phyloP scores from a whole-genome alignment of 2,888 invertebrate species.

The Bembecia ichneumoniformis region DNA sequence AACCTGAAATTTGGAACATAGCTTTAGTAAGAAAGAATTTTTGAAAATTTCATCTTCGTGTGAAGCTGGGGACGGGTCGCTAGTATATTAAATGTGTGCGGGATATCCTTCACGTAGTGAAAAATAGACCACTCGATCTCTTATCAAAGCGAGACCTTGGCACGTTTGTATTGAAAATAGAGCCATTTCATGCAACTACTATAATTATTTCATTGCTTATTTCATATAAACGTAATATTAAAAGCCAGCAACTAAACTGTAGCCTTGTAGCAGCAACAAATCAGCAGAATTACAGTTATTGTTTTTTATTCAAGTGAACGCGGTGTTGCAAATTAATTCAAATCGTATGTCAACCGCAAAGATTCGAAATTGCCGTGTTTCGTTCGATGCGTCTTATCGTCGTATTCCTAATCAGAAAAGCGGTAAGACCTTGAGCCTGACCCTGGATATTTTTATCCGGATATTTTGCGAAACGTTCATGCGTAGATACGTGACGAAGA shows the following conservation, averaged over 20 bases:
- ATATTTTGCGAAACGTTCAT: slow-evolving; percentile 56
- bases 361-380: slow-evolving; percentile 1
- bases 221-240: slow-evolving; percentile 5
- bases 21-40: too few relatives aligned
- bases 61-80: too few relatives aligned
- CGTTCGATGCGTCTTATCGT: slow-evolving; percentile 18
- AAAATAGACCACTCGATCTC: too few relatives aligned
- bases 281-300: slow-evolving; percentile 58
- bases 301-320: slow-evolving; percentile 31
- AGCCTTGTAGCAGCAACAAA: slow-evolving; percentile 56
- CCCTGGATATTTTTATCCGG: slow-evolving; percentile 69
- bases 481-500: slow-evolving; percentile 45
- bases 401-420: slow-evolving; percentile 63
- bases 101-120: too few relatives aligned
- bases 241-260: slow-evolving; percentile 32
- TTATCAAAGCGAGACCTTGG: too few relatives aligned
- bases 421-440: slow-evolving; percentile 64
- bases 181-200: slow-evolving; percentile 1
- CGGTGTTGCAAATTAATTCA: neutral
- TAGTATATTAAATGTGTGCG: too few relatives aligned
- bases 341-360: neutral
- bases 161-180: too few relatives aligned
- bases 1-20: too few relatives aligned
- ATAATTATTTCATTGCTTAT: slow-evolving; percentile 2
- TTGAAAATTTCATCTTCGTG: too few relatives aligned